Conservation (phyloP, 2,113 vertebrate genomes). For the Willisornis vidua region DNA sequence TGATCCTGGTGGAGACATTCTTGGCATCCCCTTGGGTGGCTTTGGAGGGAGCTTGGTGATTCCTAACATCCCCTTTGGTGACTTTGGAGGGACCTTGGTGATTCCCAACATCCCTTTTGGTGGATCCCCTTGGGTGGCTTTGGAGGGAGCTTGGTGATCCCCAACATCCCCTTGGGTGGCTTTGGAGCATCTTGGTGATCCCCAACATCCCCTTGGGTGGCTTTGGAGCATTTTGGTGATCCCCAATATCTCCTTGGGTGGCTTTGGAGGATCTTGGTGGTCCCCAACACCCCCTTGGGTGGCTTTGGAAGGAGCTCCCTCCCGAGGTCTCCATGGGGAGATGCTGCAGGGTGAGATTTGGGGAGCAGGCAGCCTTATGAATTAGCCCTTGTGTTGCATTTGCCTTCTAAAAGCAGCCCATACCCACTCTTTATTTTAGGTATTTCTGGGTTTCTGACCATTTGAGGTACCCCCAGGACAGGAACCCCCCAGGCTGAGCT, state of each 20-base stretch:
- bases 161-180: too few species aligned
- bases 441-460: background rate
- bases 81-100: too few species aligned
- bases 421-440: background rate
- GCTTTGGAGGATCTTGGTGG: background rate
- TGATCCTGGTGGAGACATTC: fast-evolving
- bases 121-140: too few species aligned
- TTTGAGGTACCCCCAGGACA: fast-evolving
- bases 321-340: background rate
- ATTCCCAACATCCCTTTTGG: too few species aligned
- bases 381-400: background rate
- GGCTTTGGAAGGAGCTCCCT: background rate
- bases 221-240: background rate
- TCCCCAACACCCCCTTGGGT: background rate
- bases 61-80: too few species aligned
- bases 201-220: background rate
- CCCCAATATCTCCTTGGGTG: background rate
- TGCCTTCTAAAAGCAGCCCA: background rate
- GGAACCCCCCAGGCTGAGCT: background rate
- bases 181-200: too few species aligned
- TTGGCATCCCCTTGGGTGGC: background rate
- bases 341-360: background rate
- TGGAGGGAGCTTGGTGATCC: too few species aligned
- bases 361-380: background rate
- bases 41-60: too few species aligned